phyloP scores from a whole-genome alignment of 2,797 vertebrate genomes.

The Eulemur albifrons region DNA sequence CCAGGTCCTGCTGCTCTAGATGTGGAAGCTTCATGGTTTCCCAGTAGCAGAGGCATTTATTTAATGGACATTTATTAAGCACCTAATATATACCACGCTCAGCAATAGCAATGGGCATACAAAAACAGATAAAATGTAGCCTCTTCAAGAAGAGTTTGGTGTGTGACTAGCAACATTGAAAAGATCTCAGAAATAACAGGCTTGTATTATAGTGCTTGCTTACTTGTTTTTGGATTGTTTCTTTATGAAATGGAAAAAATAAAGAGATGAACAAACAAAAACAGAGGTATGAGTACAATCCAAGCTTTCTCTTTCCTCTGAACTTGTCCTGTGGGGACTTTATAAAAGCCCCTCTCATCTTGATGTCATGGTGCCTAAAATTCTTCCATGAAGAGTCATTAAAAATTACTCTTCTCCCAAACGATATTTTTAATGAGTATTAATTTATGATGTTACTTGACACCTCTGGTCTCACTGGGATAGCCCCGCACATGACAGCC shows the following conservation, averaged over 20 bases:
- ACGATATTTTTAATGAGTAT: background rate
- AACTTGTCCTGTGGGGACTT: background rate
- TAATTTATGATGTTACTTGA: background rate
- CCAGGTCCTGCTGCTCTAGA: background rate
- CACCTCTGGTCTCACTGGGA: background rate
- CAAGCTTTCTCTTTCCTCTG: background rate
- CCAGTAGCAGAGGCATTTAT: background rate
- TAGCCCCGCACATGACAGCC: background rate
- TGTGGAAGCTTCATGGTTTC: background rate
- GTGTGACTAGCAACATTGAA: background rate
- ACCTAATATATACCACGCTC: background rate
- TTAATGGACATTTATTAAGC: conserved; percentile 29
- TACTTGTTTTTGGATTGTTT: background rate
- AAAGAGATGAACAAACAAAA: background rate
- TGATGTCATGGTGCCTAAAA: background rate
- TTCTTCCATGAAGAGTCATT: background rate
- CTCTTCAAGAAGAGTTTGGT: background rate
- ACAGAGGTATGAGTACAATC: background rate
- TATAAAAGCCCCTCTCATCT: background rate
- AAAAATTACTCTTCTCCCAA: background rate
- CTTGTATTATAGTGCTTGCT: background rate
- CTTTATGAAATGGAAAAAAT: background rate
- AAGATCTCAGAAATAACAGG: background rate
- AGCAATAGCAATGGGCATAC: background rate
- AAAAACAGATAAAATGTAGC: background rate